Evolutionary conservation across 2,113 vertebrate species (phyloP).

Genomic region (Clinocottus analis): DNA sequence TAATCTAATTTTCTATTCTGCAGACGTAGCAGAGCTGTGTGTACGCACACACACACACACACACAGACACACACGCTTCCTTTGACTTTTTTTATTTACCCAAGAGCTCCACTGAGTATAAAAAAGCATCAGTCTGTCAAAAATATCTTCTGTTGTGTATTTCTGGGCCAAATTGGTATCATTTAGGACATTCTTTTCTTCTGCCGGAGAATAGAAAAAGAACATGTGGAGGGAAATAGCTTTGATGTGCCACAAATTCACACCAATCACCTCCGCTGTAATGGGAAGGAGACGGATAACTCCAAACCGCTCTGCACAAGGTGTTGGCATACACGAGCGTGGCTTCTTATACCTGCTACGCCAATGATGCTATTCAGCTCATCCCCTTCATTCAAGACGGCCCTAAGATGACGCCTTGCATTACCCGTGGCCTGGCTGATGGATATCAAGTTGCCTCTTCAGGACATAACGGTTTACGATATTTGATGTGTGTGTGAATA

Average conservation of each 20-base stretch:
- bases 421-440: not conserved
- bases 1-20: constrained; percentile 50
- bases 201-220: no score
- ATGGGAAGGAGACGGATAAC: not conserved
- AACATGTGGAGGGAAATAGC: not conserved
- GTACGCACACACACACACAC: not conserved
- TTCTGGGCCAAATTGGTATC: constrained; percentile 25
- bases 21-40: not conserved
- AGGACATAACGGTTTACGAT: no score
- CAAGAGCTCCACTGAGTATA: not conserved
- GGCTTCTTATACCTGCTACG: not conserved
- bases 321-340: not conserved
- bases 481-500: no score
- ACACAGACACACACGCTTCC: not conserved
- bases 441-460: no score
- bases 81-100: constrained; percentile 33
- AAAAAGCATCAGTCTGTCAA: not conserved
- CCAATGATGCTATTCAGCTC: not conserved
- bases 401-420: not conserved
- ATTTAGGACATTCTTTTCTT: not conserved
- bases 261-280: not conserved
- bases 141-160: constrained; percentile 6
- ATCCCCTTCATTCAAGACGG: not conserved
- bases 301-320: not conserved
- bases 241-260: constrained; percentile 3